Evolutionary conservation across 2,113 vertebrate genomes (phyloP).

Genomic region (Ictalurus furcatus): DNA sequence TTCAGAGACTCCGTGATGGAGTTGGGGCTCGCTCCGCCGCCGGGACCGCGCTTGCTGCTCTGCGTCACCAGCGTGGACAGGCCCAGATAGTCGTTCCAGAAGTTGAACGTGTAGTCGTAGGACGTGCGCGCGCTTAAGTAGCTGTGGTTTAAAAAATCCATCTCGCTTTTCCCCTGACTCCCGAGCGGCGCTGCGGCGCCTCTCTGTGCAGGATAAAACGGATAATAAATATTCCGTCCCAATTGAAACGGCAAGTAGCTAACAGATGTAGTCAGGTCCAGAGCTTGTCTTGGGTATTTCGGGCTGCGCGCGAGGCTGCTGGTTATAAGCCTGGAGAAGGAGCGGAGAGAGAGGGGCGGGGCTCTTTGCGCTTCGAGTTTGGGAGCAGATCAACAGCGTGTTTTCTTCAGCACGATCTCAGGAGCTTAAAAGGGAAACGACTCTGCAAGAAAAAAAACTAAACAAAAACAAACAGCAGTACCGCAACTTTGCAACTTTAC

Average conservation of each 20-base stretch:
- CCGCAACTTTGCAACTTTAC: constrained; percentile 6
- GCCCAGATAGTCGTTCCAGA: constrained; percentile 83
- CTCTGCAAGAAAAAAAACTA: neutral
- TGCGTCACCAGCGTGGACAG: constrained; percentile 77
- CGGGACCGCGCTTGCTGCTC: constrained; percentile 70
- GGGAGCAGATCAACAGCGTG: constrained; percentile 45
- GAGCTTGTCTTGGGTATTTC: constrained; percentile 68
- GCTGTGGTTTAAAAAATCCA: constrained; percentile 82
- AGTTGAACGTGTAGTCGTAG: constrained; percentile 83
- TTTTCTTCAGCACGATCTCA: constrained; percentile 38
- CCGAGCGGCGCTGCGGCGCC: constrained; percentile 45
- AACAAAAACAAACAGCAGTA: neutral
- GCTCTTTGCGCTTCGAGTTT: constrained; percentile 47
- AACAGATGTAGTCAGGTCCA: constrained; percentile 58
- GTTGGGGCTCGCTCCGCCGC: constrained; percentile 68
- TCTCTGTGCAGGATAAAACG: constrained; percentile 32
- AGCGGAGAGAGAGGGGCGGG: constrained; percentile 64
- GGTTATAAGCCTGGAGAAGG: constrained; percentile 72
- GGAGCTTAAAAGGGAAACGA: constrained; percentile 15
- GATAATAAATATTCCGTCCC: constrained; percentile 69
- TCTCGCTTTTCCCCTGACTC: constrained; percentile 51
- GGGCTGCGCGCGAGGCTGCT: constrained; percentile 62
- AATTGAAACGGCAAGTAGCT: constrained; percentile 31
- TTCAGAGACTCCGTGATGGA: constrained; percentile 81
- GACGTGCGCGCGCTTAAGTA: constrained; percentile 76